Evolutionary conservation across 2,888 invertebrate species (phyloP).

Genomic region (Prosopocoilus inquinatus): DNA sequence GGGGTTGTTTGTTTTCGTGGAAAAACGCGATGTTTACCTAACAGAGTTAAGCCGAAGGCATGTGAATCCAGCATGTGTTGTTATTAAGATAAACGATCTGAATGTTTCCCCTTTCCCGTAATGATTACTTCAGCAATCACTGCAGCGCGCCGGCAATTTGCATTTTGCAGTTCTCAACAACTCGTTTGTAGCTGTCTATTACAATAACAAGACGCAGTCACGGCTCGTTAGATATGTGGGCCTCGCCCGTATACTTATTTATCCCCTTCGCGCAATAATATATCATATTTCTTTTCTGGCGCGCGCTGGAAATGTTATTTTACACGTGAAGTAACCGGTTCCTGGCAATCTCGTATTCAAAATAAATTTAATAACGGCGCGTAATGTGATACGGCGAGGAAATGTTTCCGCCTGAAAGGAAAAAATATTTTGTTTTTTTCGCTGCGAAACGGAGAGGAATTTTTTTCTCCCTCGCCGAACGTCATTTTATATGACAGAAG

Average conservation of each 20-base stretch:
- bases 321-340: no score
- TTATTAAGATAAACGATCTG: constrained; percentile 21
- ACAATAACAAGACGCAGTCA: constrained; percentile 27
- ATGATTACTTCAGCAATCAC: constrained; percentile 13
- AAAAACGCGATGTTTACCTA: no score
- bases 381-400: no score
- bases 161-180: constrained; percentile 13
- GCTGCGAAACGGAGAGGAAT: no score
- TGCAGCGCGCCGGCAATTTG: constrained; percentile 14
- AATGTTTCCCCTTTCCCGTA: constrained; percentile 12
- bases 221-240: constrained; percentile 12
- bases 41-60: not conserved
- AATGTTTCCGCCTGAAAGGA: no score
- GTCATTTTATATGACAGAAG: no score
- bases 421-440: no score
- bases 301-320: not conserved
- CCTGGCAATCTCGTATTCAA: no score
- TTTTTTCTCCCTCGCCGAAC: no score
- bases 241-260: not conserved
- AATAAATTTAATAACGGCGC: no score
- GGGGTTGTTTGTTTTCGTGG: no score
- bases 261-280: not conserved
- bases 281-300: not conserved
- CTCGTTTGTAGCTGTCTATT: constrained; percentile 32
- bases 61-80: constrained; percentile 15